Evolutionary conservation across 2,113 vertebrate genomes (phyloP).

Genomic region (Dunckerocampus dactyliophorus): DNA sequence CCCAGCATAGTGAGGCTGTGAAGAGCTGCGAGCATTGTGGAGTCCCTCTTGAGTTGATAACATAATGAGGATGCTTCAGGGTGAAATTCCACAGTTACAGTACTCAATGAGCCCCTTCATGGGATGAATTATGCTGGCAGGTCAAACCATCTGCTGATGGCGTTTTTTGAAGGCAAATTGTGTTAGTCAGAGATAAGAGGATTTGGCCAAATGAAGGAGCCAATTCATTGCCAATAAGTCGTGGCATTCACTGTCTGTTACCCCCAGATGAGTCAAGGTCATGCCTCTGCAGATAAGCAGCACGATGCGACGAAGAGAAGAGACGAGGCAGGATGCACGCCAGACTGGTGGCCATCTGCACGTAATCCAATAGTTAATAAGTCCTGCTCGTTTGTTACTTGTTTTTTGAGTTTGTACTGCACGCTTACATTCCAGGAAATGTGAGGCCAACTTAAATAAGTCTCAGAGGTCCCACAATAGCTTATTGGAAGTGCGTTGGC

Average conservation of each 20-base stretch:
- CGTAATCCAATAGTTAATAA: slow-evolving; percentile 14
- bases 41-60: slow-evolving; percentile 45
- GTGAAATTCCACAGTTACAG: slow-evolving; percentile 52
- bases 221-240: slow-evolving; percentile 45
- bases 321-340: slow-evolving; percentile 18
- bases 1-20: not conserved
- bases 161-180: slow-evolving; percentile 40
- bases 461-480: no score
- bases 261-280: slow-evolving; percentile 45
- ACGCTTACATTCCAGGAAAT: no score
- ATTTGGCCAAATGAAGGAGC: slow-evolving; percentile 26
- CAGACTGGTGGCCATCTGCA: slow-evolving; percentile 4
- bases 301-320: slow-evolving; percentile 12
- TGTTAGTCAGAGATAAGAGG: slow-evolving; percentile 47
- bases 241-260: slow-evolving; percentile 32
- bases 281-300: slow-evolving; percentile 27
- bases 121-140: slow-evolving; percentile 29
- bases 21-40: not conserved
- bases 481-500: no score
- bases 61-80: slow-evolving; percentile 45
- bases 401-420: no score
- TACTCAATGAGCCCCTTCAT: slow-evolving; percentile 52
- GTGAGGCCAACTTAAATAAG: no score
- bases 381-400: not conserved
- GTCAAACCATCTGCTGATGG: slow-evolving; percentile 42